These are phyloP conservation scores for Drosophila testacea DNA, from an alignment of 2,888 invertebrate genomes.

Conservation along the genomic window DNA sequence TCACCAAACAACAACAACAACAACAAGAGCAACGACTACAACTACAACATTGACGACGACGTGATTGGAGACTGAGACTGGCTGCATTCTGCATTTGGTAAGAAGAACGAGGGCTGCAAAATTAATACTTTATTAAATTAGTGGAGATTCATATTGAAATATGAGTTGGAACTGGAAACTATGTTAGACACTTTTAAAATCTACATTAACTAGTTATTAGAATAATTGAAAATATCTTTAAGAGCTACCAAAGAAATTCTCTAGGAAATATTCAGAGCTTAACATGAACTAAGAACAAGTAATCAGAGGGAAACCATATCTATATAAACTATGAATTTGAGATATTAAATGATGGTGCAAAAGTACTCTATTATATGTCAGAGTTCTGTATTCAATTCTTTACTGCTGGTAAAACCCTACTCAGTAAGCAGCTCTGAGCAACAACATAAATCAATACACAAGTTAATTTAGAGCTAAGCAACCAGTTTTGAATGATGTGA, in stretches of 20 bases:
- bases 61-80: slow-evolving; percentile 15
- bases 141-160: not conserved
- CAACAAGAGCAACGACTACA: slow-evolving; percentile 16
- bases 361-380: not conserved
- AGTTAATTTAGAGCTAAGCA: slow-evolving; percentile 7
- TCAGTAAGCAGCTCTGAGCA: not conserved
- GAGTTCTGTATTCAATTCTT: slow-evolving; percentile 5
- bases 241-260: not conserved
- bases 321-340: no score
- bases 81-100: slow-evolving; percentile 51
- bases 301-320: not conserved
- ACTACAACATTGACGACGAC: slow-evolving; percentile 20
- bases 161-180: not conserved
- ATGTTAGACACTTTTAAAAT: no score
- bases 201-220: not conserved
- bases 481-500: slow-evolving; percentile 15
- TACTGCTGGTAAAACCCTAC: not conserved
- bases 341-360: no score
- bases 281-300: not conserved
- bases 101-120: slow-evolving; percentile 40
- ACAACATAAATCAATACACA: not conserved
- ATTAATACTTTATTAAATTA: not conserved
- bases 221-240: not conserved
- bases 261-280: no score
- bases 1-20: slow-evolving; percentile 42